Evolutionary conservation across 1,140 invertebrate genomes (phyloP).

Genomic region (Ganaspis sp.): DNA sequence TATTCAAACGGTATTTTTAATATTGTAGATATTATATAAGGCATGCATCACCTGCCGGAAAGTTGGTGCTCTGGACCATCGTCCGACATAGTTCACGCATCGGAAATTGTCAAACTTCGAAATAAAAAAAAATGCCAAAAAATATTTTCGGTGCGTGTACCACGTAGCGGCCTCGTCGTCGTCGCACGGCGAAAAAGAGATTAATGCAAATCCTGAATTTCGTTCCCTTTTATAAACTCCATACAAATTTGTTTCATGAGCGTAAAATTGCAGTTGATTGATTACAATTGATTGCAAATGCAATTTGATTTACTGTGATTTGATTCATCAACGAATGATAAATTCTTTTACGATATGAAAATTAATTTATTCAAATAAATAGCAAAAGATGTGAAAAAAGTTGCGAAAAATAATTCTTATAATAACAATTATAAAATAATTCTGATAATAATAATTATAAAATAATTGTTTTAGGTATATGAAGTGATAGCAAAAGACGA

Average conservation of each 20-base stretch:
- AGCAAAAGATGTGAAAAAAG: no score
- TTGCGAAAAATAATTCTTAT: no score
- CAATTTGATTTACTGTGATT: no score
- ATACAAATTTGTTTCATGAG: neutral
- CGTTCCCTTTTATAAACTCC: neutral
- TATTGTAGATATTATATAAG: slow-evolving; percentile 70
- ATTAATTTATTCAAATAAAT: no score
- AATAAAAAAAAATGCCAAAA: slow-evolving; percentile 60
- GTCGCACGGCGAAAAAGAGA: slow-evolving; percentile 33
- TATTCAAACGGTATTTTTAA: slow-evolving; percentile 58
- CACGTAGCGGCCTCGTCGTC: slow-evolving; percentile 35
- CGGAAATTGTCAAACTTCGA: slow-evolving; percentile 49
- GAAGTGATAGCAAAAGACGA: no score
- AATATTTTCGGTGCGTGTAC: slow-evolving; percentile 53
- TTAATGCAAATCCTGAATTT: slow-evolving; percentile 5
- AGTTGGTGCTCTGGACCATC: slow-evolving; percentile 67
- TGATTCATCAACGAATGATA: no score
- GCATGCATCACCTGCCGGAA: slow-evolving; percentile 70
- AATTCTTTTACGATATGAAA: no score
- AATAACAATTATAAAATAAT: no score
- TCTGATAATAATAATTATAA: no score
- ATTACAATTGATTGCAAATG: no score
- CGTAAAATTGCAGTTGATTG: no score
- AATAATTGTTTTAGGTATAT: no score
- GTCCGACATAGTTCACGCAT: slow-evolving; percentile 45